Percentiles rank a stretch among this genome's conserved stretches.
phyloP scores from a whole-genome alignment of 2,888 invertebrate genomes.

The Sminthurinus aureus region DNA sequence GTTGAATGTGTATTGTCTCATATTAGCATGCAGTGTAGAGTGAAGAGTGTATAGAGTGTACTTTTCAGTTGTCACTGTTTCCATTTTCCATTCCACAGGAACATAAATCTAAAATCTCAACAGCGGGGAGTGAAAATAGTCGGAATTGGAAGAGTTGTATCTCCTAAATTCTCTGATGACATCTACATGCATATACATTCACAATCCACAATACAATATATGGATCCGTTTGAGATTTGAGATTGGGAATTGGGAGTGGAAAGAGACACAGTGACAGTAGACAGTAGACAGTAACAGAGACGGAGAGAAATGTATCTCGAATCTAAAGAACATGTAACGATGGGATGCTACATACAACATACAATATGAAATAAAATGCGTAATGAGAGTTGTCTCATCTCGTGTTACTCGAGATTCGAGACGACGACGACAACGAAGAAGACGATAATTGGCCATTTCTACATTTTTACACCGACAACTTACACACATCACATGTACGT shows the following conservation, averaged over 20 bases:
- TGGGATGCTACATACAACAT: not conserved
- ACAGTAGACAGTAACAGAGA: not conserved
- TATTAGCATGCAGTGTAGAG: no score
- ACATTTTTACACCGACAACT: slow-evolving; percentile 34
- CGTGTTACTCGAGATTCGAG: slow-evolving; percentile 28
- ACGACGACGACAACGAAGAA: no score
- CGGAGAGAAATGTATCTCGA: no score
- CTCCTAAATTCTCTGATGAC: not conserved
- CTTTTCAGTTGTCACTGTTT: no score
- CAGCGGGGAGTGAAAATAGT: not conserved
- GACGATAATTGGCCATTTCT: slow-evolving; percentile 41
- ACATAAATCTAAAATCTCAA: no score
- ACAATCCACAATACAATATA: not conserved
- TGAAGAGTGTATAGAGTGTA: no score
- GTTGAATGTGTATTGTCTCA: no score
- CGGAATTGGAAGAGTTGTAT: not conserved
- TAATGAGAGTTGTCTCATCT: slow-evolving; percentile 43
- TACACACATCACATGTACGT: not conserved
- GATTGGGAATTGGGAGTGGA: not conserved
- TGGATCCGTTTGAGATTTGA: not conserved
- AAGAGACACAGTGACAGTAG: not conserved
- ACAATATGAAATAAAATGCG: slow-evolving; percentile 18
- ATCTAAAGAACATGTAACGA: no score
- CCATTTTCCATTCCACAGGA: no score
- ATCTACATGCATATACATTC: not conserved